Evolutionary conservation across 1,140 invertebrate species (phyloP).

Genomic region (Galleria mellonella): DNA sequence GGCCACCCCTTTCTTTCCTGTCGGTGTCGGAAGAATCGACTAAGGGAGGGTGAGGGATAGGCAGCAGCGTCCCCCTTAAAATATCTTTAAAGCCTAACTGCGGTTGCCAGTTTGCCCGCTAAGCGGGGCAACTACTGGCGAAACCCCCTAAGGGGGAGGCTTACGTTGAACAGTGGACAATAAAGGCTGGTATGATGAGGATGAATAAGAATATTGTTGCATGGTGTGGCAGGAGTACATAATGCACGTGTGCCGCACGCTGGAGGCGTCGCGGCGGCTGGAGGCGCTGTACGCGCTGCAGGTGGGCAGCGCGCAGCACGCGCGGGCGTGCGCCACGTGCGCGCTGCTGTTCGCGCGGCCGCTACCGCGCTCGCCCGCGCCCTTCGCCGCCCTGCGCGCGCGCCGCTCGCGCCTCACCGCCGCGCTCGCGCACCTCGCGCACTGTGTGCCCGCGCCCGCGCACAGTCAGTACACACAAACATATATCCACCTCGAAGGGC

Average conservation of each 20-base stretch:
- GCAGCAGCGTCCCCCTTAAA: too few relatives aligned
- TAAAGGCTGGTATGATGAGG: too few relatives aligned
- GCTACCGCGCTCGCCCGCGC: constrained; percentile 46
- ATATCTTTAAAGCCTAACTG: too few relatives aligned
- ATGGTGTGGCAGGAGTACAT: constrained; percentile 74
- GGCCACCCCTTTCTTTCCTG: too few relatives aligned
- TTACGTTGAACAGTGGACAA: too few relatives aligned
- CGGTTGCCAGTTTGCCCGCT: too few relatives aligned
- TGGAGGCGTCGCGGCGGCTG: constrained; percentile 78
- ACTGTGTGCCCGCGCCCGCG: constrained; percentile 36
- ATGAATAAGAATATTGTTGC: too few relatives aligned
- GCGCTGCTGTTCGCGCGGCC: constrained; percentile 79
- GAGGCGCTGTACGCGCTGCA: constrained; percentile 83
- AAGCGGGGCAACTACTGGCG: too few relatives aligned
- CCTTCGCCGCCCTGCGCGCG: constrained; percentile 74
- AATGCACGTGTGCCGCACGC: constrained; percentile 78
- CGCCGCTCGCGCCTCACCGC: constrained; percentile 75
- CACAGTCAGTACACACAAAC: constrained; percentile 28
- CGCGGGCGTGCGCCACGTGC: constrained; percentile 84
- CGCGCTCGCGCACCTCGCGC: constrained; percentile 78
- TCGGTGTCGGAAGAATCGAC: too few relatives aligned
- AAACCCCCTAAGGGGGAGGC: too few relatives aligned
- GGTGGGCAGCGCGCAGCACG: constrained; percentile 79
- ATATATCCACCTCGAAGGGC: neutral
- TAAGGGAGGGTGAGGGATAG: too few relatives aligned